Evolutionary conservation across 2,888 invertebrate species (phyloP).

Genomic region (Agrotis clavis): DNA sequence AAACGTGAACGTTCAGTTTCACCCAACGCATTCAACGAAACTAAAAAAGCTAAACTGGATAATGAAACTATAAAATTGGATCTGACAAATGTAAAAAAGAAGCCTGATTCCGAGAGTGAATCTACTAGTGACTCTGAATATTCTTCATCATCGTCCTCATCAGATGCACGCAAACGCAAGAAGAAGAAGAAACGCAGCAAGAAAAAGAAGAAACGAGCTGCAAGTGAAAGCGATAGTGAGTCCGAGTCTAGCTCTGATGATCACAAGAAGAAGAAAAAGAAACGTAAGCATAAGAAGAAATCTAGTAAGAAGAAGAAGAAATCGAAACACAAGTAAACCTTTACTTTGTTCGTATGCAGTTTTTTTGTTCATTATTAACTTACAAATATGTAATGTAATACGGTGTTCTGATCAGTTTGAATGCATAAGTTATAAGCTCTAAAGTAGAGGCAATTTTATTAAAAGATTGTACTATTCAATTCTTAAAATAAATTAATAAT

Average conservation of each 20-base stretch:
- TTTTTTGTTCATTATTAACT: conserved; percentile 47
- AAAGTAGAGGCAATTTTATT: conserved; percentile 43
- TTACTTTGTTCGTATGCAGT: conserved; percentile 38
- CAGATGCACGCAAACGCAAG: conserved; percentile 91
- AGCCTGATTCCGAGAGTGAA: conserved; percentile 85
- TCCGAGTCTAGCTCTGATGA: conserved; percentile 93
- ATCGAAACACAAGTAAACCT: conserved; percentile 88
- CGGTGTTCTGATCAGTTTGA: conserved; percentile 54
- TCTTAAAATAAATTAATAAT: conserved; percentile 43
- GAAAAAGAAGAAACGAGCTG: conserved; percentile 92
- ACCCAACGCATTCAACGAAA: conserved; percentile 72
- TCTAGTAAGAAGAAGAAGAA: conserved; percentile 94
- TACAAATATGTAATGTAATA: conserved; percentile 51
- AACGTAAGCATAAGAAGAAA: conserved; percentile 93
- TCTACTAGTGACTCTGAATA: conserved; percentile 87
- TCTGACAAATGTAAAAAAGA: conserved; percentile 88
- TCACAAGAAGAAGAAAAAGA: conserved; percentile 93
- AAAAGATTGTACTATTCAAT: conserved; percentile 38
- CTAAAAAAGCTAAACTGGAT: conserved; percentile 82
- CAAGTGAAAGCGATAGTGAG: conserved; percentile 92
- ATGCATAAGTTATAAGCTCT: conserved; percentile 44
- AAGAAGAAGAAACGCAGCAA: conserved; percentile 92
- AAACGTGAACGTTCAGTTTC: conserved; percentile 84
- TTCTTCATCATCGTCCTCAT: conserved; percentile 88
- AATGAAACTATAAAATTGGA: conserved; percentile 88